Conservation (phyloP, 2,113 vertebrate species). For the Corvus moneduloides region DNA sequence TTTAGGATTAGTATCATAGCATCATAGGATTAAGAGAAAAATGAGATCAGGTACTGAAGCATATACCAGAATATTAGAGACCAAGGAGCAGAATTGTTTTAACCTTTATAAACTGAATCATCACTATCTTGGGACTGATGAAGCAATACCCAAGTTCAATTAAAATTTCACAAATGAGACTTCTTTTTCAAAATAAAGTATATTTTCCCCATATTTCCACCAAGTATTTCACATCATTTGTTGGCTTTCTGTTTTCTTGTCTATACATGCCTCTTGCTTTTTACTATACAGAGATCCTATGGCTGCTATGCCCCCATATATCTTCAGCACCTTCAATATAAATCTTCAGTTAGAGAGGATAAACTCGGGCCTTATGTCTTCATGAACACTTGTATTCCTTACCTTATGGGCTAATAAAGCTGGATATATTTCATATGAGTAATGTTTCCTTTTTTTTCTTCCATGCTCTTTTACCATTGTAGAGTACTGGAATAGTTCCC, state of each 20-base stretch:
- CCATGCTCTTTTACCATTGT: neutral
- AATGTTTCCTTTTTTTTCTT: too few relatives aligned
- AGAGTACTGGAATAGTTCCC: neutral
- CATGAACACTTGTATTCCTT: neutral
- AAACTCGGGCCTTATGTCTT: neutral
- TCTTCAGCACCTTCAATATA: neutral
- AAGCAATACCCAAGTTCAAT: neutral
- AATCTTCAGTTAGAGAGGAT: neutral
- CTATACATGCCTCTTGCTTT: accelerated
- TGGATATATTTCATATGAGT: neutral
- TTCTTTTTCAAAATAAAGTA: neutral
- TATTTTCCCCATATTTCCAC: neutral
- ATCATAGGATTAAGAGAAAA: neutral
- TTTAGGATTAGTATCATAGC: neutral
- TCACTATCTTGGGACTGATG: neutral
- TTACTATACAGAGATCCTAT: neutral
- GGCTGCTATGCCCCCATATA: accelerated
- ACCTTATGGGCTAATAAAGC: neutral
- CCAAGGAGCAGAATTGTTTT: neutral
- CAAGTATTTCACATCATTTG: accelerated
- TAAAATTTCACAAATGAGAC: neutral
- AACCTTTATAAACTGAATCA: neutral
- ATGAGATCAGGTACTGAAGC: neutral
- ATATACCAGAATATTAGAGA: neutral
- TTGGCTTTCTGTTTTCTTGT: neutral